Percentiles rank a stretch among this genome's conserved stretches.
Evolutionary conservation across 92 coral and sea anemone genomes (phyloP).

Genomic region (Hydrozoanthus gracilis): DNA sequence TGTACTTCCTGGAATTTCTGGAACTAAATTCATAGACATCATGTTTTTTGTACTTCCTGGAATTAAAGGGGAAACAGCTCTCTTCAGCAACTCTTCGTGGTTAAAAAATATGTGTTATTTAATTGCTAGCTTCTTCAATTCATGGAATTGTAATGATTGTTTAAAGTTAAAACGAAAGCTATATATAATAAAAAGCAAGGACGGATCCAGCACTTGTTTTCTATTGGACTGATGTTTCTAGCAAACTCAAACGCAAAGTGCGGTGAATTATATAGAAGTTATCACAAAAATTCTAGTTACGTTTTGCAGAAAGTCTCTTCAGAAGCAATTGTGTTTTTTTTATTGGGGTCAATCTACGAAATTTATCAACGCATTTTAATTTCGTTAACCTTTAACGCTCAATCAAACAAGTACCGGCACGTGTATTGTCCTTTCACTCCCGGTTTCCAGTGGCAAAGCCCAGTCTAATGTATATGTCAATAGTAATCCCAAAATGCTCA

Average conservation of each 20-base stretch:
- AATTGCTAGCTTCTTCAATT: not conserved
- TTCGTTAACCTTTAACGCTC: no score
- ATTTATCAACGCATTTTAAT: not conserved
- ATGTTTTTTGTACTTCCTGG: not conserved
- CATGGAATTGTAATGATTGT: not conserved
- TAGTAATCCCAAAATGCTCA: no score
- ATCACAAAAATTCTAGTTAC: not conserved
- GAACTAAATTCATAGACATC: not conserved
- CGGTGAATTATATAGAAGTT: not conserved
- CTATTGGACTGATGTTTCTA: not conserved
- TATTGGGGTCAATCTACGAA: not conserved
- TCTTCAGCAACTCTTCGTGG: not conserved
- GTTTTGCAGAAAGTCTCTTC: not conserved
- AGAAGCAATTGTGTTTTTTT: not conserved
- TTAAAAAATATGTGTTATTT: no score
- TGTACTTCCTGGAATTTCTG: not conserved
- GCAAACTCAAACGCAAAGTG: not conserved
- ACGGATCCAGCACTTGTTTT: not conserved
- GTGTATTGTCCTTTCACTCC: no score
- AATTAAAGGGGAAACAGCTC: not conserved
- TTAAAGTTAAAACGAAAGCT: not conserved
- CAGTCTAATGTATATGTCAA: no score
- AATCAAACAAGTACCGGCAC: no score
- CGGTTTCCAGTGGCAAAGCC: no score
- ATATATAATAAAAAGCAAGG: not conserved